phyloP scores from a whole-genome alignment of 2,113 vertebrate genomes.

The Ammodytes dubius region DNA sequence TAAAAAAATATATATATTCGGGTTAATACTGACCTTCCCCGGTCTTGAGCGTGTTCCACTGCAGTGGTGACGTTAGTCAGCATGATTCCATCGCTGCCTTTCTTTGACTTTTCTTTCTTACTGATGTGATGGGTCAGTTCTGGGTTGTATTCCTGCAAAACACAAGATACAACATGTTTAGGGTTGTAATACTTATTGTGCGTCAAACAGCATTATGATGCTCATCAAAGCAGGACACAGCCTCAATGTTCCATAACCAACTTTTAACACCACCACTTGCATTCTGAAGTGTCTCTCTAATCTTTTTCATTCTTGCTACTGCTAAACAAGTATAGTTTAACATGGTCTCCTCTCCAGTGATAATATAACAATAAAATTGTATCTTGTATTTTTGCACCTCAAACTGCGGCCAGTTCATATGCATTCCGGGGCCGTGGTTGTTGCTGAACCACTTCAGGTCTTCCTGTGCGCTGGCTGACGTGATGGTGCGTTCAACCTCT shows the following conservation, averaged over 20 bases:
- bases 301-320: not conserved
- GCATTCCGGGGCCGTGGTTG: constrained; percentile 92
- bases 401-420: constrained; percentile 98
- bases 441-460: constrained; percentile 96
- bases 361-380: not conserved
- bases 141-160: constrained; percentile 93
- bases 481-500: constrained; percentile 92
- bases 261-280: not conserved
- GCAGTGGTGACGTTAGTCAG: constrained; percentile 84
- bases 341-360: not conserved
- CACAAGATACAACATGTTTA: not conserved
- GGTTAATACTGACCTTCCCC: constrained; percentile 85
- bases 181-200: not conserved
- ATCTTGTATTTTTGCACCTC: constrained; percentile 86
- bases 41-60: constrained; percentile 85
- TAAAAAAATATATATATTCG: not conserved
- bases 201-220: not conserved
- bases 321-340: not conserved
- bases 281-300: not conserved
- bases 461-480: constrained; percentile 90
- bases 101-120: constrained; percentile 91
- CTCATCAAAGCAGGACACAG: not conserved
- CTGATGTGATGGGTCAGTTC: constrained; percentile 89
- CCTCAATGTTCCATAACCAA: not conserved
- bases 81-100: constrained; percentile 86